Evolutionary conservation across 1,140 invertebrate species (phyloP).

Genomic region (Neotoxoptera formosana): DNA sequence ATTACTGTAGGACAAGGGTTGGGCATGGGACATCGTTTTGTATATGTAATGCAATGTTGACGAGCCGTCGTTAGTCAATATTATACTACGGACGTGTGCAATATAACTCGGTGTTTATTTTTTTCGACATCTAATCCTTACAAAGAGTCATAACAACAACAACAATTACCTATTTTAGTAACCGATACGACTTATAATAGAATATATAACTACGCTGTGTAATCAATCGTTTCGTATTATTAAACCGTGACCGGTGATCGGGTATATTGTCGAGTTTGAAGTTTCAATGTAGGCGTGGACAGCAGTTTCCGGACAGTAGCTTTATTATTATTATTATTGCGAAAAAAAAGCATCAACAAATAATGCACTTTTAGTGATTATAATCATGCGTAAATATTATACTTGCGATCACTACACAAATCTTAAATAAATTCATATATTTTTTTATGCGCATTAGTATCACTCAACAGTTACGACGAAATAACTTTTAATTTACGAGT

Average conservation of each 20-base stretch:
- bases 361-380: neutral
- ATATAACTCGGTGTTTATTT: neutral
- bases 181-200: neutral
- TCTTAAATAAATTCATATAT: neutral
- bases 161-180: neutral
- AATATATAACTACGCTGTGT: neutral
- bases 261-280: neutral
- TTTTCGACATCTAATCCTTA: neutral
- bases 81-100: neutral
- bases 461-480: neutral
- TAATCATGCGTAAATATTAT: too few species aligned
- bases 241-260: neutral
- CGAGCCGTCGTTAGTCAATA: neutral
- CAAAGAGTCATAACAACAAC: neutral
- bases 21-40: neutral
- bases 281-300: neutral
- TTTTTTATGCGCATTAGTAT: neutral
- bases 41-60: neutral
- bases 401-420: too few species aligned
- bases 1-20: neutral
- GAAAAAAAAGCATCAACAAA: too few species aligned
- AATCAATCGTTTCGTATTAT: neutral
- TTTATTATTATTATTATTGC: too few species aligned
- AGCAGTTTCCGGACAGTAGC: too few species aligned
- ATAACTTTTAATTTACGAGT: neutral